These are phyloP conservation scores for Dufourea novaeangliae DNA, from an alignment of 1,140 invertebrate species.

Conservation along the genomic window DNA sequence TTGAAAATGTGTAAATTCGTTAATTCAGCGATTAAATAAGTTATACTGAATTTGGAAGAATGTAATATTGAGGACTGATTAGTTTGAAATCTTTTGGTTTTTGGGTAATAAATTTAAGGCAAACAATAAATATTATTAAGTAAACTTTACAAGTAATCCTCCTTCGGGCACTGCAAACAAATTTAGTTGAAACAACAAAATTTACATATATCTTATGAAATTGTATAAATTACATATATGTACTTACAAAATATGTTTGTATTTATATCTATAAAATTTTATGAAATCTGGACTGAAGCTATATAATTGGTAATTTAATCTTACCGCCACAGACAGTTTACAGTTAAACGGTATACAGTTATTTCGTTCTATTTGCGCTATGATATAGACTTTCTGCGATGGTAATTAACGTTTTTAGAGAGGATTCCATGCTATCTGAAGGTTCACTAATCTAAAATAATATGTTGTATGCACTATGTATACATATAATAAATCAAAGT, in stretches of 20 bases:
- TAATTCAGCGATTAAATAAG: background rate
- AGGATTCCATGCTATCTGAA: background rate
- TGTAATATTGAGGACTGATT: too few relatives aligned
- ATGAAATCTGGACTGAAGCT: background rate
- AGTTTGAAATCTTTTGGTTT: too few relatives aligned
- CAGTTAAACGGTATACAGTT: conserved; percentile 50
- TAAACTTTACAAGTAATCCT: too few relatives aligned
- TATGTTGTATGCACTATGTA: background rate
- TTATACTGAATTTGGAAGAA: too few relatives aligned
- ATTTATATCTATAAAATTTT: background rate
- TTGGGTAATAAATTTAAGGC: too few relatives aligned
- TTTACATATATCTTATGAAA: too few relatives aligned
- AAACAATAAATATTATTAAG: too few relatives aligned
- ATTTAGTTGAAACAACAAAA: too few relatives aligned
- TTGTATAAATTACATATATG: background rate
- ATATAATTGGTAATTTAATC: conserved; percentile 34
- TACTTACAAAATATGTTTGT: background rate
- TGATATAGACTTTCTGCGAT: conserved; percentile 27
- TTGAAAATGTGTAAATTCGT: too few relatives aligned
- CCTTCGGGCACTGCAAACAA: too few relatives aligned
- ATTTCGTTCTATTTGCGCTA: conserved; percentile 36
- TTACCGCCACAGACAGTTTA: conserved; percentile 36
- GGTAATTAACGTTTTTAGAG: conserved; percentile 39
- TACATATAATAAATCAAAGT: background rate
- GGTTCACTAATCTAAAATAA: conserved; percentile 10